These are phyloP conservation scores for Dreissena rostriformis DNA, from an alignment of 1,140 invertebrate species.

Conservation along the genomic window DNA sequence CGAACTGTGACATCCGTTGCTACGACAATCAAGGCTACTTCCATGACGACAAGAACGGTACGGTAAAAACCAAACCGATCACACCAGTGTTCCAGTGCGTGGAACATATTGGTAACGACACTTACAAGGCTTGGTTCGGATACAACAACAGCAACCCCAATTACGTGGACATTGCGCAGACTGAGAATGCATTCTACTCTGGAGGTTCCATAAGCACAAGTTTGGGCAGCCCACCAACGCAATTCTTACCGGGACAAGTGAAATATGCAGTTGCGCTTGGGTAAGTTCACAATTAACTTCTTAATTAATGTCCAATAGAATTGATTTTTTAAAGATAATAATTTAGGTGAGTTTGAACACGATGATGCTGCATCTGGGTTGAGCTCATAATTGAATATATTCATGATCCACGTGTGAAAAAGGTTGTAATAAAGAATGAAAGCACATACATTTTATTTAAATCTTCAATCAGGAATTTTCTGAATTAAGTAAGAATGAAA, in stretches of 20 bases:
- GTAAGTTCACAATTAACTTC: no score
- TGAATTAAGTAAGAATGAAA: no score
- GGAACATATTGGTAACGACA: slow-evolving; percentile 29
- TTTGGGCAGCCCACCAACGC: slow-evolving; percentile 40
- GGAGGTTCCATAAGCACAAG: neutral
- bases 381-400: no score
- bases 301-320: no score
- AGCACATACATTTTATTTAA: no score
- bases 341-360: no score
- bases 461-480: no score
- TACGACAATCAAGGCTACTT: slow-evolving; percentile 66
- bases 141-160: slow-evolving; percentile 68
- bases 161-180: slow-evolving; percentile 65
- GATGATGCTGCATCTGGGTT: no score
- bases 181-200: slow-evolving; percentile 61
- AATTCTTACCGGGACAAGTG: slow-evolving; percentile 60
- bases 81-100: slow-evolving; percentile 63
- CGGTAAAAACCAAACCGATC: slow-evolving; percentile 43
- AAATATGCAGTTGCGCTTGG: slow-evolving; percentile 63
- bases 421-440: no score
- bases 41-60: slow-evolving; percentile 59
- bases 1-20: slow-evolving; percentile 69
- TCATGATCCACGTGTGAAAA: no score
- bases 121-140: slow-evolving; percentile 70
- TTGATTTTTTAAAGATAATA: no score